Evolutionary conservation across 2,888 invertebrate species (phyloP).

Genomic region (Cheilosia vernalis): DNA sequence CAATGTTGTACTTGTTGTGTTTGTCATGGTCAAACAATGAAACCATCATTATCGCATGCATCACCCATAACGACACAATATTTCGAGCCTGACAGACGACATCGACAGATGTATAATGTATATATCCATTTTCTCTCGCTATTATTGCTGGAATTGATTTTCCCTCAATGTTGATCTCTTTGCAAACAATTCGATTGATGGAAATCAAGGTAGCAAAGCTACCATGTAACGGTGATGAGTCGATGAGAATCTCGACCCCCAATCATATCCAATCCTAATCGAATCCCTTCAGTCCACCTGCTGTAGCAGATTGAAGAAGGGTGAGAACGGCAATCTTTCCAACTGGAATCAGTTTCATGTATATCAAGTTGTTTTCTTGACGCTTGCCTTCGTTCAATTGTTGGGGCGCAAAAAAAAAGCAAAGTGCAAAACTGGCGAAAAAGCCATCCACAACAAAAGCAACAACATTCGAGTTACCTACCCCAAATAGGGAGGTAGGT

Average conservation of each 20-base stretch:
- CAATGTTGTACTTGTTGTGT: too few relatives aligned
- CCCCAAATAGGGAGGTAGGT: neutral
- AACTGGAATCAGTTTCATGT: constrained; percentile 36
- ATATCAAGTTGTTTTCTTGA: constrained; percentile 22
- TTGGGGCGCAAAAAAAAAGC: neutral
- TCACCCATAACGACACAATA: too few relatives aligned
- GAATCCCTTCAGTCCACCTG: constrained; percentile 29
- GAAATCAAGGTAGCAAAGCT: constrained; percentile 34
- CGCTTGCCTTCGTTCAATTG: constrained; percentile 1
- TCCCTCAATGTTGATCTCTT: constrained; percentile 6
- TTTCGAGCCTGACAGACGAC: constrained; percentile 3
- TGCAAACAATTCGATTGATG: constrained; percentile 25
- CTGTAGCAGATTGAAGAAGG: constrained; percentile 8
- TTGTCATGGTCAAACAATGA: too few relatives aligned
- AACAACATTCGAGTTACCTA: constrained; percentile 14
- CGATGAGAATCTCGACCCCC: constrained; percentile 12
- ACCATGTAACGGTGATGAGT: constrained; percentile 4
- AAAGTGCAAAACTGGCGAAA: neutral
- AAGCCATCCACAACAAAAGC: constrained; percentile 23
- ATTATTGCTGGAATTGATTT: constrained; percentile 32
- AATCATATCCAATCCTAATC: constrained; percentile 32
- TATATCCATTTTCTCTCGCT: constrained; percentile 7
- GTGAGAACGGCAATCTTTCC: constrained; percentile 5
- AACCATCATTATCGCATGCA: too few relatives aligned
- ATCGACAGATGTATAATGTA: neutral